Evolutionary conservation across 2,888 invertebrate genomes (phyloP), one percentile per base, ranked within the genome.

Genomic region (Ceraclea dissimilis): DNA sequence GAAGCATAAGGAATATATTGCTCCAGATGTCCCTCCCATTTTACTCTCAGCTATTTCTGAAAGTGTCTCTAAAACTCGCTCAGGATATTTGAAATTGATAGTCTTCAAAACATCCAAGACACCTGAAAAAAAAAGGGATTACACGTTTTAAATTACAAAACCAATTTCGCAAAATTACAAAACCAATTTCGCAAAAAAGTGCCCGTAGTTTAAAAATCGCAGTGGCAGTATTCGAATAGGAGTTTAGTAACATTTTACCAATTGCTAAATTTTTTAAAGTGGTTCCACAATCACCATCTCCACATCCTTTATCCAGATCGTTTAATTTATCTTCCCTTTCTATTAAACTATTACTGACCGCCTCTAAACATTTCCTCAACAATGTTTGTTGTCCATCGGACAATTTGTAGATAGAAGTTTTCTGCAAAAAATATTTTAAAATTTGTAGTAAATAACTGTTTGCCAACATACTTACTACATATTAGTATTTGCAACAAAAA

Each of bases 21-120:
- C 90, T 1, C 91, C 91, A 0, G 88, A 84, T 0, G 88, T 84
- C 1, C 92, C 90, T 1, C 89, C 90, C 82, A 90, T 86, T 49
- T 76, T 74, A 17, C 78, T 79, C 67, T 89, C 88, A 0, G 85
- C 82, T 5, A 85, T 73, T 61, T 79, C 78, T 0, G 84, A 81
- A 22, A 82, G 64, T 50, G 76, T 71, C 67, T 73, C 71, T 19
- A 82, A 63, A 8, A 79, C 69, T 13, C 68, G 69, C 0, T 75
- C 72, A 0, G 78, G 76, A 62, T 74, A 67, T 53, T 74, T 22
- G 10, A 54, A 51, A 51, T 34, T 49, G 26, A 55, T 17, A 8
- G 19, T n/a, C 44, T 31, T 17, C 13, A 56, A 20, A 2, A 21
- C 43, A 18, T 57, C 22, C 33, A 55, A 33, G 10, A 60, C 52